Base-by-base conservation (phyloP, 2,888 invertebrate genomes). In the Drepanosiphum platanoidis region DNA sequence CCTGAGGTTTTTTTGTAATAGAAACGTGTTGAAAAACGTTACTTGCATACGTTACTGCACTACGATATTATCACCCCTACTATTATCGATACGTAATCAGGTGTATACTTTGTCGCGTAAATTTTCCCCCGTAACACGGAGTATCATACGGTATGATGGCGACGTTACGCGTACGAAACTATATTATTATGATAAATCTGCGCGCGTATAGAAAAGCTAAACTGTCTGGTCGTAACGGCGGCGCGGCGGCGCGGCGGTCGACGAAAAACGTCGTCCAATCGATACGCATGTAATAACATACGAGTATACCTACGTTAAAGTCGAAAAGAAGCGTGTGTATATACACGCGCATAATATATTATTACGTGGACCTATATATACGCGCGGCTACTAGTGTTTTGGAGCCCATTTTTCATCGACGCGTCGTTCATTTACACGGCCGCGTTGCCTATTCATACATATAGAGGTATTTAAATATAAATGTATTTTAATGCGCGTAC, bases 321-420 rank as follows among this genome's bases (percentile, higher is more conserved):
- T 34, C 11, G 27, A 27, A 27, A 8, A 66, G 42, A 61, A n/a
- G n/a, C 66, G 30, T n/a, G 42, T 18, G 66, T 66, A 46, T 66
- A 70, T 61, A 27, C 27, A 36, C 72, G 46, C 8, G 11, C 27
- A 39, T 71, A 39, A 9, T 34, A 30, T 68, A 79, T 66, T 46
- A 42, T n/a, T 30, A 79, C 27, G n/a, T 4, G 74, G 32, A 52
- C 52, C 52, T 22, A 52, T 52, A 52, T 18, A 27, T 27, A 27
- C 27, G 27, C 11, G 30, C 84, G 30, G 84, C 75, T 77, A 84
- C 84, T 58, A 77, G 84, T 84, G 84, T 84, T 84, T 77, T 52
- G 58, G 68, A 66, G 58, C 75, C 66, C 30, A 77, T 84, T 84
- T 84, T 77, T 77, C 75, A 84, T 77, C 64, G 22, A 68, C 46